Conservation (phyloP, 2,888 invertebrate species). For the Byasa hedistus region DNA sequence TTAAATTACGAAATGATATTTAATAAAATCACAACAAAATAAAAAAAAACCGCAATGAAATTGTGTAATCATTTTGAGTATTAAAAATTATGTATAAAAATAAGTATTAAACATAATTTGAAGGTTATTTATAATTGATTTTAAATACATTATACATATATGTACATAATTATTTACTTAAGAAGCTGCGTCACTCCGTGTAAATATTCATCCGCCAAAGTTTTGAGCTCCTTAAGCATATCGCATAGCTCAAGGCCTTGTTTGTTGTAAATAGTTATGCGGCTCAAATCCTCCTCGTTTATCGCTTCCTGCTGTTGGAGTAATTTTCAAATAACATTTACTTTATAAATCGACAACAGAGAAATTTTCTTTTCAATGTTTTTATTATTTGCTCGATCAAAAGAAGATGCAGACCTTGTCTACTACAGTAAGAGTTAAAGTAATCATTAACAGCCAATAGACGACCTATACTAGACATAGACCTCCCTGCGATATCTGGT, state of each 20-base stretch:
- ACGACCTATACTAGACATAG: too few species aligned
- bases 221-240: slow-evolving; percentile 57
- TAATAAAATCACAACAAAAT: not conserved
- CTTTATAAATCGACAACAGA: too few species aligned
- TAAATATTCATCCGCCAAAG: slow-evolving; percentile 54
- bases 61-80: too few species aligned
- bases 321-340: not conserved
- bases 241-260: slow-evolving; percentile 65
- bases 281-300: slow-evolving; percentile 50
- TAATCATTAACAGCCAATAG: too few species aligned
- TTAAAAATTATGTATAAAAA: too few species aligned
- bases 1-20: not conserved
- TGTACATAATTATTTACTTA: slow-evolving; percentile 49
- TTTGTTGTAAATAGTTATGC: slow-evolving; percentile 58
- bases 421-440: too few species aligned
- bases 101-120: too few species aligned
- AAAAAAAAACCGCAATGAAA: too few species aligned
- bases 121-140: not conserved
- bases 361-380: too few species aligned
- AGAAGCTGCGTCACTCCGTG: slow-evolving; percentile 55
- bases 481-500: too few species aligned
- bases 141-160: not conserved
- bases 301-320: slow-evolving; percentile 40
- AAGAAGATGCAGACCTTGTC: too few species aligned
- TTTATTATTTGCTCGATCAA: too few species aligned